phyloP scores from a whole-genome alignment of 2,797 vertebrate genomes.

The Pangasius macronema region DNA sequence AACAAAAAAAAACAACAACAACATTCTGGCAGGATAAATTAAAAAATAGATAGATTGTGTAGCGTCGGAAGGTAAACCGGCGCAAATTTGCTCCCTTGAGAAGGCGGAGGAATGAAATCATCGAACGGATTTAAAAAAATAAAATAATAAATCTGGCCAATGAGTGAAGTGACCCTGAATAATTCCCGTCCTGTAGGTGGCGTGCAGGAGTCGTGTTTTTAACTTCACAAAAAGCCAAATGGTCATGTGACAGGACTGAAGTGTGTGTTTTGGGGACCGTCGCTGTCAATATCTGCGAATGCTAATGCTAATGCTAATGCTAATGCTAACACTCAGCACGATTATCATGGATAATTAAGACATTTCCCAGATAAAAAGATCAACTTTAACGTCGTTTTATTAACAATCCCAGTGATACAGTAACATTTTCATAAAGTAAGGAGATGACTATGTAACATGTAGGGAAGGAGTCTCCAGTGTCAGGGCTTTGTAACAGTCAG shows the following conservation, averaged over 20 bases:
- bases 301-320: too few relatives aligned
- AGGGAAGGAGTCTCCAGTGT: neutral
- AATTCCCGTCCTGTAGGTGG: slow-evolving; percentile 4
- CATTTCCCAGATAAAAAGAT: neutral
- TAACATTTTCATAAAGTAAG: neutral
- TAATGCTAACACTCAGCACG: too few relatives aligned
- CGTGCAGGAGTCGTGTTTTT: neutral
- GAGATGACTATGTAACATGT: neutral
- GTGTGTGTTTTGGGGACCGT: neutral
- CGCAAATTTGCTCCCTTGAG: slow-evolving; percentile 69
- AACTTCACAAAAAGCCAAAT: neutral
- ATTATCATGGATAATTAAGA: neutral
- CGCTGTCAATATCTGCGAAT: too few relatives aligned
- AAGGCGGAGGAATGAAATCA: slow-evolving; percentile 64
- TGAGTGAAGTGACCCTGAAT: slow-evolving; percentile 44
- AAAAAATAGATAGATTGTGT: slow-evolving; percentile 71
- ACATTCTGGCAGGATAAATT: slow-evolving; percentile 76
- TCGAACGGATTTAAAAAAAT: neutral
- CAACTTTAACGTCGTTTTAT: neutral
- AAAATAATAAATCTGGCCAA: slow-evolving; percentile 60
- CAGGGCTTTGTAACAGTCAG: neutral
- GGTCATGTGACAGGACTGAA: neutral
- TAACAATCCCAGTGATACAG: neutral
- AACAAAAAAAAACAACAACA: slow-evolving; percentile 20
- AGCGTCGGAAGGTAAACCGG: slow-evolving; percentile 63